These are phyloP conservation scores for Pseudococcus jackbeardsleyi DNA, from an alignment of 2,888 invertebrate genomes.

Conservation along the genomic window DNA sequence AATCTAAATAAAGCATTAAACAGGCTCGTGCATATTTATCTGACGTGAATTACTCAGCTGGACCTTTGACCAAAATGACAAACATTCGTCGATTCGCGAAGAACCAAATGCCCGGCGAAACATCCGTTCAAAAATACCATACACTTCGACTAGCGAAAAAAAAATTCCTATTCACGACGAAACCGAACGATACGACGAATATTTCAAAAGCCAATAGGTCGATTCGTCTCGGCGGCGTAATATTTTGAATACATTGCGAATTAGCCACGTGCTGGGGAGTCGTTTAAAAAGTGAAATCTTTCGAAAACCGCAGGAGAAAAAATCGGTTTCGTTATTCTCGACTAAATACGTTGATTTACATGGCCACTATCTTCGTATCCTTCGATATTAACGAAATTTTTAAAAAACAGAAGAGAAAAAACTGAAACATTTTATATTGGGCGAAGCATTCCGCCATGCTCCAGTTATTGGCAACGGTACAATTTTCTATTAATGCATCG, in stretches of 20 bases:
- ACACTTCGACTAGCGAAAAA: not conserved
- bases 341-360: not conserved
- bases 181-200: not conserved
- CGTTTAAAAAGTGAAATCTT: slow-evolving; percentile 23
- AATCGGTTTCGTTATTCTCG: not conserved
- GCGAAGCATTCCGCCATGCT: slow-evolving; percentile 48
- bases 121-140: not conserved
- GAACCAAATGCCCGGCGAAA: not conserved
- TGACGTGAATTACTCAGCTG: slow-evolving; percentile 7
- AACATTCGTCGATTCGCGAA: not conserved
- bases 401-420: not conserved
- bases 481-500: slow-evolving; percentile 50
- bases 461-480: slow-evolving; percentile 49
- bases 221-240: slow-evolving; percentile 18
- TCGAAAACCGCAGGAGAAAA: not conserved
- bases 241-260: slow-evolving; percentile 8
- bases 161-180: slow-evolving; percentile 25
- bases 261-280: not conserved
- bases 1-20: no score
- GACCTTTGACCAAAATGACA: not conserved
- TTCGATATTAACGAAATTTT: not conserved
- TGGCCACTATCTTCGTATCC: no score
- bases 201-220: not conserved
- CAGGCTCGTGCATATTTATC: not conserved
- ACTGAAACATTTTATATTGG: slow-evolving; percentile 16